Evolutionary conservation across 2,888 invertebrate genomes (phyloP).

Genomic region (Eilema depressum): DNA sequence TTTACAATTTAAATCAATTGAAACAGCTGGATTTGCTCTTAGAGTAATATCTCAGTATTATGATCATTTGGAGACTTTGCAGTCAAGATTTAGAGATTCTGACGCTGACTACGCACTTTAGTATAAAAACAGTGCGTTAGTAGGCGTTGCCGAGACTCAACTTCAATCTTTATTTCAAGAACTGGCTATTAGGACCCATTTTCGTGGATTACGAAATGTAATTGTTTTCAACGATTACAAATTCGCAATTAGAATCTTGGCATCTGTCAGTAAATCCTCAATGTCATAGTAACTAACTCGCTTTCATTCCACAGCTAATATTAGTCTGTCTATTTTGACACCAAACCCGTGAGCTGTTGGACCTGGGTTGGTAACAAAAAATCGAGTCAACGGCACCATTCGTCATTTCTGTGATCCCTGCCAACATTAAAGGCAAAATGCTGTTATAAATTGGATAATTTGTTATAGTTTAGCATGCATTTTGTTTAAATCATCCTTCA

Average conservation of each 20-base stretch:
- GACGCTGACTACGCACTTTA: too few relatives aligned
- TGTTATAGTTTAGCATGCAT: background rate
- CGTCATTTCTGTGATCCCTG: slow-evolving; percentile 25
- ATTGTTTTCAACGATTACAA: slow-evolving; percentile 3
- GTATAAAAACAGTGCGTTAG: too few relatives aligned
- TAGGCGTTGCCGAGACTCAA: background rate
- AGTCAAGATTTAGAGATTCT: too few relatives aligned
- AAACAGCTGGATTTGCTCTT: too few relatives aligned
- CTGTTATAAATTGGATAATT: slow-evolving; percentile 1
- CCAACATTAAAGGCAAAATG: slow-evolving; percentile 15
- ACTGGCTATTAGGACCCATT: background rate
- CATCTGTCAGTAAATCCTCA: slow-evolving; percentile 15
- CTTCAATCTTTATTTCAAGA: background rate
- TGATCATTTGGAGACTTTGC: too few relatives aligned
- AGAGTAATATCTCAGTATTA: too few relatives aligned
- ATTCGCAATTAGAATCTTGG: slow-evolving; percentile 13
- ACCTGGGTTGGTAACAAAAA: slow-evolving; percentile 4
- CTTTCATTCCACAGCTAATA: slow-evolving; percentile 7
- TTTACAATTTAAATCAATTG: too few relatives aligned
- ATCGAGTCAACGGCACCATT: slow-evolving; percentile 36
- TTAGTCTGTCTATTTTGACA: slow-evolving; percentile 14
- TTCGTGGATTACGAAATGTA: background rate
- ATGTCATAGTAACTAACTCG: slow-evolving; percentile 27
- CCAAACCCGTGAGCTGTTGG: slow-evolving; percentile 6
- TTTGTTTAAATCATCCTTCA: too few relatives aligned